Base-by-base conservation (phyloP, 2,113 vertebrate genomes). In the Zapus hudsonius region DNA sequence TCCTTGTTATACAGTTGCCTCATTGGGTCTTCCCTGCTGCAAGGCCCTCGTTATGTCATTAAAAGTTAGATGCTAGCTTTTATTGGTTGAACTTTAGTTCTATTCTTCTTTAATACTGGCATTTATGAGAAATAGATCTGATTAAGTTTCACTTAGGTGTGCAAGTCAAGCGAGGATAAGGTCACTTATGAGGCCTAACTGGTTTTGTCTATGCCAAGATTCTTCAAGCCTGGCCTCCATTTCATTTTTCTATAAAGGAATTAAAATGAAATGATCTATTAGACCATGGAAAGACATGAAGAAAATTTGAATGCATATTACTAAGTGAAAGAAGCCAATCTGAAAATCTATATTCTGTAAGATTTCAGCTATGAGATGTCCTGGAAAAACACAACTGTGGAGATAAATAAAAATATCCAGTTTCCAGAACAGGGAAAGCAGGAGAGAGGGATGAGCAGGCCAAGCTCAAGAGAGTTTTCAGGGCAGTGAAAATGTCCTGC, bases 111-210 rank as follows among this genome's bases (percentile, higher is more conserved):
- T 69, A 75, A 82, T 40, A 52, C 29, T 67, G 33, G 61, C 61
- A 87, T 87, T 87, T 90, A 75, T n/a, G 52, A 91, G 76, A 94
- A 94, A 74, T 47, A 91, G 55, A 20, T 29, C 47, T 63, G 42
- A 20, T 44, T 69, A 82, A 87, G 11, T 87, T 91, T 87, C 63
- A 23, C 10, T 59, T 82, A 52, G 2, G 12, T 87, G 76, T 87
- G 10, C 12, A 40, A 74, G 31, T 75, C 40, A 87, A 91, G 25
- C n/a, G 40, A 91, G 22, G 22, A 10, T 67, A 57, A 61, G 55
- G 61, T 47, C 38, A n/a, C 40, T 75, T 87, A 33, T 47, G 55
- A 83, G 22, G 17, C 17, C 42, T 70, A 79, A 40, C 7, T 55
- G 59, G 16, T 13, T 90, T 69, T 89, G 29, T 80, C 69, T 75